phyloP scores from a whole-genome alignment of 2,888 invertebrate species.

The Drosophila anceps region DNA sequence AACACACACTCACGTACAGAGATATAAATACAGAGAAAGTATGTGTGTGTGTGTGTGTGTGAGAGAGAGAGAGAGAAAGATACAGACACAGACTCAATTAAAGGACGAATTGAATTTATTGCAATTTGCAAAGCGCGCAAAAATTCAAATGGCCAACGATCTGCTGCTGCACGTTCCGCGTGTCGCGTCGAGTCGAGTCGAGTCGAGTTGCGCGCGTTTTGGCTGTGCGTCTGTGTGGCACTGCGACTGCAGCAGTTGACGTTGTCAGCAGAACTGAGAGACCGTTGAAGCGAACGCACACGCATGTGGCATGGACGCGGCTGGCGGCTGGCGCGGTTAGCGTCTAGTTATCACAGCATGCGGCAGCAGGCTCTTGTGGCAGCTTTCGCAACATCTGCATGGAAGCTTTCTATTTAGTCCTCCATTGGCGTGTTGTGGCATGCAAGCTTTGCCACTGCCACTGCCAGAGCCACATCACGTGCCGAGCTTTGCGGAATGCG shows the following conservation, averaged over 20 bases:
- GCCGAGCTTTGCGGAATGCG: constrained; percentile 51
- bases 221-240: constrained; percentile 53
- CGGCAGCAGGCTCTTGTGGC: constrained; percentile 46
- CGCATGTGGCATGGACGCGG: constrained; percentile 46
- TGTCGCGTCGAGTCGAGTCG: constrained; percentile 1
- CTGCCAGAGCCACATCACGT: constrained; percentile 48
- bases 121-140: constrained; percentile 43
- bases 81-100: constrained; percentile 15
- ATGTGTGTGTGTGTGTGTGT: no score
- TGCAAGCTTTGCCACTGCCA: constrained; percentile 40
- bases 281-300: constrained; percentile 37
- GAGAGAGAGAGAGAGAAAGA: not conserved
- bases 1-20: constrained; percentile 5
- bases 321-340: constrained; percentile 18
- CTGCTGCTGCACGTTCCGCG: constrained; percentile 17
- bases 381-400: constrained; percentile 60
- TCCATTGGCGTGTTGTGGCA: constrained; percentile 47
- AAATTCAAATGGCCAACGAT: constrained; percentile 53
- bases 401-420: constrained; percentile 44
- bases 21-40: not conserved
- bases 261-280: constrained; percentile 71
- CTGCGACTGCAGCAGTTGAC: constrained; percentile 76
- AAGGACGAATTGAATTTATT: constrained; percentile 20
- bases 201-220: constrained; percentile 13
- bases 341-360: constrained; percentile 64